These are phyloP conservation scores for Koerneria pararmatus DNA, from an alignment of 2,888 invertebrate species.

Conservation along the genomic window DNA sequence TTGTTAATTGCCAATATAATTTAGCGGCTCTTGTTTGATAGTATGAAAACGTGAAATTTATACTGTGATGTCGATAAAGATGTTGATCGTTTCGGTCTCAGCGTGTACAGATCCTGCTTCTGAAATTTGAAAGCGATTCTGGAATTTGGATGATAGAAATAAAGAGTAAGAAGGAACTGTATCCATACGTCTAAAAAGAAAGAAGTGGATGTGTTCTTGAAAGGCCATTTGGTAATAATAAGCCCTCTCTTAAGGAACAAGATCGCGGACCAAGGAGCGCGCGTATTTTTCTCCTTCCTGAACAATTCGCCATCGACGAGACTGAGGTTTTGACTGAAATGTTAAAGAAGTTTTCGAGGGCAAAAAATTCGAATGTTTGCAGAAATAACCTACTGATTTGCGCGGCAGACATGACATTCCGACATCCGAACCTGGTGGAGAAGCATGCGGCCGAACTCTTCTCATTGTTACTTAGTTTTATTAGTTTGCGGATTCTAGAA, in stretches of 20 bases:
- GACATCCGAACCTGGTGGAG: conserved; percentile 23
- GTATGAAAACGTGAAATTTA: too few relatives aligned
- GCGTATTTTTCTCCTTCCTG: conserved; percentile 24
- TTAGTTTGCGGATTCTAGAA: background rate
- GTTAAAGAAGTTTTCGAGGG: too few relatives aligned
- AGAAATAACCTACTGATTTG: conserved; percentile 7
- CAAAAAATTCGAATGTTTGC: too few relatives aligned
- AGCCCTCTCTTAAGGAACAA: background rate
- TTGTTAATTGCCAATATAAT: too few relatives aligned
- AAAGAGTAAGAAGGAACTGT: too few relatives aligned
- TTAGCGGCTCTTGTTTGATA: too few relatives aligned
- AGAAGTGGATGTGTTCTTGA: too few relatives aligned
- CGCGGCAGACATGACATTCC: conserved; percentile 18
- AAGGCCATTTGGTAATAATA: too few relatives aligned
- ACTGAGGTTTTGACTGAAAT: too few relatives aligned
- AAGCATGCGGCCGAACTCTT: conserved; percentile 13
- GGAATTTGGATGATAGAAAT: background rate
- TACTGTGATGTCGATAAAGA: too few relatives aligned
- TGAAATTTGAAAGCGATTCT: background rate
- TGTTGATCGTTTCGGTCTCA: background rate
- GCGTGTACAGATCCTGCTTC: background rate
- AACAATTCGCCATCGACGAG: conserved; percentile 12
- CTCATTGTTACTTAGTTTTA: background rate
- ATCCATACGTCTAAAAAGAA: too few relatives aligned
- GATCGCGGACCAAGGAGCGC: conserved; percentile 8